Percentiles rank a stretch among this genome's conserved stretches.
Conservation (phyloP, 1,140 invertebrate species). For the Drosophila pachea region DNA sequence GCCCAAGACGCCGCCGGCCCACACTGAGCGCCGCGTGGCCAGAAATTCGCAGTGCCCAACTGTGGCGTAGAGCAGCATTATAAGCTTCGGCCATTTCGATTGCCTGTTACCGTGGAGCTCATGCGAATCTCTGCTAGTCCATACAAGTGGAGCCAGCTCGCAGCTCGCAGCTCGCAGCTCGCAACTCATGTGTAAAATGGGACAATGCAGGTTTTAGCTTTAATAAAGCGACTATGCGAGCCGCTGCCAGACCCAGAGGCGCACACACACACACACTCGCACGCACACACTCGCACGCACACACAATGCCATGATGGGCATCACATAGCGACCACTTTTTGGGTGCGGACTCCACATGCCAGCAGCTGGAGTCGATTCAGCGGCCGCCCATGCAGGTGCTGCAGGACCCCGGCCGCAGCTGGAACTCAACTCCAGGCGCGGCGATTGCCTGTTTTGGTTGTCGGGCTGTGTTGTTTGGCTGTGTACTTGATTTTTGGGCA, state of each 20-base stretch:
- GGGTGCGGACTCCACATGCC: conserved; percentile 25
- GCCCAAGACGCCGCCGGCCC: too few species aligned
- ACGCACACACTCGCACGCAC: conserved; percentile 8
- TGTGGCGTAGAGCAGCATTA: conserved; percentile 7
- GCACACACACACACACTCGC: conserved; percentile 6
- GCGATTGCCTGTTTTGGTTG: conserved; percentile 33
- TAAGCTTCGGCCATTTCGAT: conserved; percentile 43
- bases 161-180: conserved; percentile 41
- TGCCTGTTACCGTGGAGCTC: conserved; percentile 41
- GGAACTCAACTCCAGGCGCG: conserved; percentile 4
- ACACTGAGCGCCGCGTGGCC: too few species aligned
- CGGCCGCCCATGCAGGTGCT: too few species aligned
- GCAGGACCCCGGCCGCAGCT: background rate
- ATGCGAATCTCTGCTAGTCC: conserved; percentile 55
- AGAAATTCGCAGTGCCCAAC: background rate
- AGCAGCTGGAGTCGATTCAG: too few species aligned
- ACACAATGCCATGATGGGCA: conserved; percentile 14
- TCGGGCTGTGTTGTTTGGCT: conserved; percentile 44
- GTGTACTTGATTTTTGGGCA: conserved; percentile 77
- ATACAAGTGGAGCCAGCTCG: conserved; percentile 52
- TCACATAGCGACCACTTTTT: conserved; percentile 39
- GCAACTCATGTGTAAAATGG: conserved; percentile 71
- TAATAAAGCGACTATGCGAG: conserved; percentile 71
- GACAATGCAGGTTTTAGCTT: conserved; percentile 73
- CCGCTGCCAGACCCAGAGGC: conserved; percentile 14